These are phyloP conservation scores for Engraulis encrasicolus DNA, from an alignment of 2,113 vertebrate genomes.

Conservation along the genomic window DNA sequence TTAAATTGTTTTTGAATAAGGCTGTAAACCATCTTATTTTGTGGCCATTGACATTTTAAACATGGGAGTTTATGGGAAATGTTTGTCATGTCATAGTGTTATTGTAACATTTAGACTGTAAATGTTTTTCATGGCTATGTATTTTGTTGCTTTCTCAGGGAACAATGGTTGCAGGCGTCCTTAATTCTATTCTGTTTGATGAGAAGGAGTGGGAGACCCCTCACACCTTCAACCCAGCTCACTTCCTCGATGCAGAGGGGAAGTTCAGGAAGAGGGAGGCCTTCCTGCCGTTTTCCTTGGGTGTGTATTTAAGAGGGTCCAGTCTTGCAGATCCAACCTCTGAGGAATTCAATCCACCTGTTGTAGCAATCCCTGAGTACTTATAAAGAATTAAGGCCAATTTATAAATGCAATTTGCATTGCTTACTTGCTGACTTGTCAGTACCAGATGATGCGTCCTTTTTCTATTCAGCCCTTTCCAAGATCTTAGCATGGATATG, in stretches of 20 bases:
- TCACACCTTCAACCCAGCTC: slow-evolving; percentile 82
- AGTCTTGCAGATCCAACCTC: background rate
- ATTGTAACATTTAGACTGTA: background rate
- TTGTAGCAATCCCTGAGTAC: too few species aligned
- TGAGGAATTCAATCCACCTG: background rate
- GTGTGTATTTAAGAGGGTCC: slow-evolving; percentile 64
- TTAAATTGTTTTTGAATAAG: too few species aligned
- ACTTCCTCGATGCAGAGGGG: slow-evolving; percentile 83
- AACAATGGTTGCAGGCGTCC: slow-evolving; percentile 70
- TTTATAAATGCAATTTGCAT: too few species aligned
- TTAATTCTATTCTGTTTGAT: slow-evolving; percentile 80
- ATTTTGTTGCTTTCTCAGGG: slow-evolving; percentile 63
- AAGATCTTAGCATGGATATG: too few species aligned
- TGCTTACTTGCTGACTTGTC: too few species aligned
- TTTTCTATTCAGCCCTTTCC: too few species aligned
- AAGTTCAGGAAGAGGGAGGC: slow-evolving; percentile 80
- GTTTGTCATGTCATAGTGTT: too few species aligned
- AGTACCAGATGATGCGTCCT: too few species aligned
- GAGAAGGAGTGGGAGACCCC: slow-evolving; percentile 79
- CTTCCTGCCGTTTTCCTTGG: slow-evolving; percentile 84
- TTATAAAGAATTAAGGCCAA: too few species aligned
- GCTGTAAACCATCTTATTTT: too few species aligned
- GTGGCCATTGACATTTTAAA: too few species aligned
- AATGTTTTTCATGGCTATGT: background rate
- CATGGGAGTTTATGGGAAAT: background rate